Percentiles rank a stretch among this genome's conserved stretches.
phyloP scores from a whole-genome alignment of 2,113 vertebrate genomes.

The Oreochromis spilurus region DNA sequence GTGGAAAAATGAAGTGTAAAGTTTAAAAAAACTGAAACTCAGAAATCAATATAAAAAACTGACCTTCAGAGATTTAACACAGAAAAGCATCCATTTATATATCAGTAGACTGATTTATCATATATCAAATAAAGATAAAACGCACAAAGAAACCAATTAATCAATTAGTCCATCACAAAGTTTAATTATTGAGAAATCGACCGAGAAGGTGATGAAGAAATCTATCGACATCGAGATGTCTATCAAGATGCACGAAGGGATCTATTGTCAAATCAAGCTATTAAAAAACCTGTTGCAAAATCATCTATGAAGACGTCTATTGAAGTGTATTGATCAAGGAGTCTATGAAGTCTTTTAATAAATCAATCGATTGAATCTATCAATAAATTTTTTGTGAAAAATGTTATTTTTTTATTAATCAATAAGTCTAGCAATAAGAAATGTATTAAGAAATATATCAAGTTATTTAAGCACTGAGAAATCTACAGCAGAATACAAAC shows the following conservation, averaged over 20 bases:
- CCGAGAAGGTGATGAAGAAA: not conserved
- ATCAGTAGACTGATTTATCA: not conserved
- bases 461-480: not conserved
- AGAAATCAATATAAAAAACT: not conserved
- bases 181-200: not conserved
- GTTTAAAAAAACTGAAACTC: not conserved
- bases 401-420: not conserved
- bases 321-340: not conserved
- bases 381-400: not conserved
- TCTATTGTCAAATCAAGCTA: not conserved
- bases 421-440: not conserved
- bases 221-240: not conserved
- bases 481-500: not conserved
- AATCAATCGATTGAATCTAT: not conserved
- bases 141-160: not conserved
- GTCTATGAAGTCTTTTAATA: not conserved
- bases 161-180: not conserved
- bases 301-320: not conserved
- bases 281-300: not conserved
- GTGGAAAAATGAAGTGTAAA: not conserved
- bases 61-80: not conserved
- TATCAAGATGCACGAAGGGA: not conserved
- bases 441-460: not conserved
- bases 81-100: not conserved
- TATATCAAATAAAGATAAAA: not conserved